Evolutionary conservation across 2,888 invertebrate genomes (phyloP), one percentile per base, ranked within the genome.

Genomic region (Nycteola revayana): DNA sequence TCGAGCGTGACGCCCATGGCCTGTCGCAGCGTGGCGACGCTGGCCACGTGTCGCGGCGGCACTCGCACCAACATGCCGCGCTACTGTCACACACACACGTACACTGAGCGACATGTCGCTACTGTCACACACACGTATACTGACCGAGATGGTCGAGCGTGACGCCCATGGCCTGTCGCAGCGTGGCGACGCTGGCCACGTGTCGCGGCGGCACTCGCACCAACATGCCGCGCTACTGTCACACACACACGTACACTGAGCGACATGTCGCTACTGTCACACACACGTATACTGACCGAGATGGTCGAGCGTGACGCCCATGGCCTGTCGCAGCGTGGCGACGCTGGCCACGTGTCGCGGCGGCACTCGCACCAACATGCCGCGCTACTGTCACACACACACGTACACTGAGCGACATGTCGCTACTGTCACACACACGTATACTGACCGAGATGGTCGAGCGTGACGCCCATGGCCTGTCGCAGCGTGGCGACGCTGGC

Each of bases 1-100:
- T 92, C 1, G 92, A 90, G 29, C 95, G 71, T 63, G 93, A 94
- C 32, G 93, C 92, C 0, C 93, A 92, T n/a, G 94, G 91, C 58
- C 92, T 93, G 3, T 6, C 18, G 3, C 4, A 18, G 18, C 18
- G 18, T 6, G 18, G 3, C 4, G 4, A 18, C 4, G 18, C 4
- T 3, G 4, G 18, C 18, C 4, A 18, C 18, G 18, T 18, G 18
- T 18, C 18, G 18, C 4, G 28, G 92, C 92, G 0, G 93, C 94
- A 7, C 95, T 75, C 32, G 18, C 18, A 6, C 18, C 18, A 18
- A 3, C 18, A 18, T 18, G 4, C 18, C 18, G 18, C 18, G 18
- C 18, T 3, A 18, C 18, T 5, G 4, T 3, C 3, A 3, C 3
- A 3, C 4, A 18, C 18, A 91, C 87, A 2, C 90, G 75, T 76